Percentiles rank a stretch among this genome's conserved stretches.
Conservation (phyloP, 1,140 invertebrate genomes). For the Mycetomoellerius zeteki region DNA sequence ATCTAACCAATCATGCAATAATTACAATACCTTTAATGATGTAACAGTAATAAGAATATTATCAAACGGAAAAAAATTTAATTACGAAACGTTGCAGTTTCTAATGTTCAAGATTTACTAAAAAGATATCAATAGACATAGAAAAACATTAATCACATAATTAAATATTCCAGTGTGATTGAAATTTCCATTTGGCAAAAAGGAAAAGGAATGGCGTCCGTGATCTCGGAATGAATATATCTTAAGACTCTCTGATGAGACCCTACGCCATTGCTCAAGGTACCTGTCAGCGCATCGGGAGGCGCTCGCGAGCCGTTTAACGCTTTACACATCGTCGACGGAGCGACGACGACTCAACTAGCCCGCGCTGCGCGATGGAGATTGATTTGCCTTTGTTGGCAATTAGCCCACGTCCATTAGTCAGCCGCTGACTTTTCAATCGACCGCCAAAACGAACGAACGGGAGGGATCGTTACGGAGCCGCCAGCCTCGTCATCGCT, state of each 20-base stretch:
- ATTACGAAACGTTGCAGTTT: not conserved
- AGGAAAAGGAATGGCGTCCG: not conserved
- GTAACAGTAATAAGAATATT: not conserved
- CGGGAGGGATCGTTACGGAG: constrained; percentile 71
- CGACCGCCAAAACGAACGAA: constrained; percentile 77
- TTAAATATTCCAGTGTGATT: not conserved
- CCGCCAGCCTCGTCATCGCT: constrained; percentile 73
- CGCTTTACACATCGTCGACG: constrained; percentile 69
- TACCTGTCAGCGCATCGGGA: constrained; percentile 71
- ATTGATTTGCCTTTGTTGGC: constrained; percentile 83
- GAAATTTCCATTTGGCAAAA: not conserved
- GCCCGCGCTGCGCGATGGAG: constrained; percentile 69
- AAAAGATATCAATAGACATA: not conserved
- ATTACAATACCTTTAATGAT: not conserved
- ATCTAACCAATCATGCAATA: not conserved
- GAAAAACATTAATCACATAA: not conserved
- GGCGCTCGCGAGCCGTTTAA: constrained; percentile 72
- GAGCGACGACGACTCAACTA: constrained; percentile 81
- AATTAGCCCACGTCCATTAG: constrained; percentile 82
- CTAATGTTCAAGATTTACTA: not conserved
- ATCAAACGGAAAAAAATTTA: not conserved
- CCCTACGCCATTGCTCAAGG: constrained; percentile 67
- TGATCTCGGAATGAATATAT: constrained; percentile 25
- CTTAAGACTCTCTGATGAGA: constrained; percentile 9
- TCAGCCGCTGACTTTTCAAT: constrained; percentile 82